Evolutionary conservation across 2,113 vertebrate species (phyloP).

Genomic region (Cervus canadensis): DNA sequence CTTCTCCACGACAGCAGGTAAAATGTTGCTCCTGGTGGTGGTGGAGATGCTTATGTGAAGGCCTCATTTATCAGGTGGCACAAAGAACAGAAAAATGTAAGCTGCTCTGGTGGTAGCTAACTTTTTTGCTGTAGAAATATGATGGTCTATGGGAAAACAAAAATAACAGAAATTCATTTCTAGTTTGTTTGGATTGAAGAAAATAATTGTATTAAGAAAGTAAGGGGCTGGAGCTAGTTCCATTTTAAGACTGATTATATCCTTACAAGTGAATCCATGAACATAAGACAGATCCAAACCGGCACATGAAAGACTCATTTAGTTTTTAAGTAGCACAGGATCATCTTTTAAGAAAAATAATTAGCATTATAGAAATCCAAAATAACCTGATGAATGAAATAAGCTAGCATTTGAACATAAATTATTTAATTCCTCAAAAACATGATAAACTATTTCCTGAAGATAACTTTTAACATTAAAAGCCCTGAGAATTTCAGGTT

Average conservation of each 20-base stretch:
- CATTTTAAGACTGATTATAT: not conserved
- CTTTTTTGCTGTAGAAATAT: not conserved
- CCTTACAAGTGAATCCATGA: not conserved
- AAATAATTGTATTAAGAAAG: constrained; percentile 21
- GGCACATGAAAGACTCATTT: not conserved
- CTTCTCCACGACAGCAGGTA: not conserved
- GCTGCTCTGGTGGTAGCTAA: not conserved
- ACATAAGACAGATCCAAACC: not conserved
- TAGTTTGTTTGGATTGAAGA: not conserved
- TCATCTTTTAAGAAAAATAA: constrained; percentile 17
- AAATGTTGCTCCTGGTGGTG: not conserved
- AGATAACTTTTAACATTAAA: constrained; percentile 38
- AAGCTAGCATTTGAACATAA: not conserved
- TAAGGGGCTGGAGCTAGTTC: not conserved
- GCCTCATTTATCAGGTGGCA: not conserved
- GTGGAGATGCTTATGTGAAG: not conserved
- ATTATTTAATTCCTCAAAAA: constrained; percentile 17
- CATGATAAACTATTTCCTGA: not conserved
- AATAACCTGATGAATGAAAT: not conserved
- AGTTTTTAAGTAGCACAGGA: not conserved
- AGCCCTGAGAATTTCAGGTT: constrained; percentile 8
- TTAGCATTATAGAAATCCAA: not conserved
- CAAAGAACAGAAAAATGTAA: not conserved
- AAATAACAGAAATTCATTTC: not conserved
- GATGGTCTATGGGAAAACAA: not conserved